These are phyloP conservation scores for Luperina testacea DNA, from an alignment of 2,888 invertebrate genomes.

Conservation along the genomic window DNA sequence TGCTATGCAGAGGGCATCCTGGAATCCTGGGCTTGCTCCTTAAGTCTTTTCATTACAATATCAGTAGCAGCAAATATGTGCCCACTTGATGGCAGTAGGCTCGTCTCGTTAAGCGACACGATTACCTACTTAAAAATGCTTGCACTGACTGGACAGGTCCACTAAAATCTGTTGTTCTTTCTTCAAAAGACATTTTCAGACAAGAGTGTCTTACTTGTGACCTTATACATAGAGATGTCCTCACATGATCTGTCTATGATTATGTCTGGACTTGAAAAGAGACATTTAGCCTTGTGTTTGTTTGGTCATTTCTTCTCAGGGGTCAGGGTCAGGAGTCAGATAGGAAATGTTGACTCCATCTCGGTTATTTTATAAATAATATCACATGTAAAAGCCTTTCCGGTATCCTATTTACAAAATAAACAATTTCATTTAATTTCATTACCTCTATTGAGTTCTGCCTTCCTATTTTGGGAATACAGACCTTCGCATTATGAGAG, in stretches of 20 bases:
- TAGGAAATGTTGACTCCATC: neutral
- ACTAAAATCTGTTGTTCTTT: neutral
- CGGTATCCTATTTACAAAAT: neutral
- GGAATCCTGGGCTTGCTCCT: too few relatives aligned
- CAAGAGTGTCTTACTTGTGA: too few relatives aligned
- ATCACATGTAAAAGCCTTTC: too few relatives aligned
- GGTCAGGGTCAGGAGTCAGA: too few relatives aligned
- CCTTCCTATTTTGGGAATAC: rapidly evolving
- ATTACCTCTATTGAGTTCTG: neutral
- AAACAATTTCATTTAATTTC: neutral
- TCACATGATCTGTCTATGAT: neutral
- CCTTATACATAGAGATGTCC: too few relatives aligned
- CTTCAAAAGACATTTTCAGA: neutral
- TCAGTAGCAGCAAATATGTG: neutral
- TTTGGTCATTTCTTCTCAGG: neutral
- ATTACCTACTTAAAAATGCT: neutral
- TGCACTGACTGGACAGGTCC: neutral
- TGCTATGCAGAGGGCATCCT: neutral
- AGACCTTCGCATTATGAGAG: neutral
- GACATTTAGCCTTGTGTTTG: neutral
- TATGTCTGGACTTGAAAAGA: neutral
- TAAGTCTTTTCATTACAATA: neutral
- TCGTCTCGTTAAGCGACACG: neutral
- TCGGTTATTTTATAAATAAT: neutral
- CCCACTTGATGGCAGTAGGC: too few relatives aligned